Conservation (phyloP, 2,113 vertebrate species). For the Oryzias curvinotus region DNA sequence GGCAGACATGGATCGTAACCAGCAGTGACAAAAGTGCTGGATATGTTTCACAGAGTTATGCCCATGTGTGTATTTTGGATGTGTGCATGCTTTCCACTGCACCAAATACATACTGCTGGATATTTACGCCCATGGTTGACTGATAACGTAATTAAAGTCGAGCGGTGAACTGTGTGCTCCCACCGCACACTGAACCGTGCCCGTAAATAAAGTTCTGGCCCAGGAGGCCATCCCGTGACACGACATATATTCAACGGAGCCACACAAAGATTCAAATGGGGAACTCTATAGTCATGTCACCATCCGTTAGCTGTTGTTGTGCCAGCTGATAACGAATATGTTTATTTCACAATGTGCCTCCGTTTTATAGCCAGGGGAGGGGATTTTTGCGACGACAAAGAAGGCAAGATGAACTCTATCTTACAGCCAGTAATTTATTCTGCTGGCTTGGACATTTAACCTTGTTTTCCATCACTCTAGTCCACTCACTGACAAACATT, state of each 20-base stretch:
- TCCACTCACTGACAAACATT: too few species aligned
- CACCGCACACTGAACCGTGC: slow-evolving; percentile 35
- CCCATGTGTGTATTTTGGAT: slow-evolving; percentile 22
- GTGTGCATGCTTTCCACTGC: slow-evolving; percentile 35
- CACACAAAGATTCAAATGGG: slow-evolving; percentile 32
- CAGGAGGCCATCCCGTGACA: slow-evolving; percentile 50
- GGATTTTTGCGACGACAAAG: not conserved
- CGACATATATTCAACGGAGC: slow-evolving; percentile 48
- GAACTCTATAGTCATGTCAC: slow-evolving; percentile 36
- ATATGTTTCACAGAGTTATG: slow-evolving; percentile 29
- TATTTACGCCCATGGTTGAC: slow-evolving; percentile 71
- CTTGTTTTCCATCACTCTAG: too few species aligned
- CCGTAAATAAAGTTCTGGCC: slow-evolving; percentile 60
- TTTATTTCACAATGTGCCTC: not conserved
- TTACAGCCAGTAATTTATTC: not conserved
- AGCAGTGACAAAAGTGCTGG: slow-evolving; percentile 46
- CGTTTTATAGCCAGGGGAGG: slow-evolving; percentile 2
- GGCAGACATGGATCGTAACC: slow-evolving; percentile 62
- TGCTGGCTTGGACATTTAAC: not conserved
- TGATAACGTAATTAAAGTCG: slow-evolving; percentile 73
- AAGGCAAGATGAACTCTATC: not conserved
- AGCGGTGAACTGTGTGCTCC: slow-evolving; percentile 65
- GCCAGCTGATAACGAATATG: not conserved
- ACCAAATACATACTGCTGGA: slow-evolving; percentile 53
- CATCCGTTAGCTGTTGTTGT: not conserved